Evolutionary conservation across 2,888 invertebrate species (phyloP).

Genomic region (Carcina quercana): DNA sequence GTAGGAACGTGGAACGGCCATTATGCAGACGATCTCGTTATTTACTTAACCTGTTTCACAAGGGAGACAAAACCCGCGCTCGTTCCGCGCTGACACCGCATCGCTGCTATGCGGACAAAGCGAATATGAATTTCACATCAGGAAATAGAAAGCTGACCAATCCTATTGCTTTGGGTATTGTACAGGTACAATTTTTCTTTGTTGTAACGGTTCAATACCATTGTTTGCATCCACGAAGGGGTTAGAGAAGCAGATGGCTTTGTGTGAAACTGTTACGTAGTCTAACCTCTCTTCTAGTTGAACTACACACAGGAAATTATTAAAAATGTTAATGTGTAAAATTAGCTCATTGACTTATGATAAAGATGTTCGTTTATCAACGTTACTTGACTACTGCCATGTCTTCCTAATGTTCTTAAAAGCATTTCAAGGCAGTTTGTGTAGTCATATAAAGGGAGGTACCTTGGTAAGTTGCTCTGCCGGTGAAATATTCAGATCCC

Average conservation of each 20-base stretch:
- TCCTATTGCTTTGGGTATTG: too few relatives aligned
- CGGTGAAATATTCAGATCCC: slow-evolving; percentile 67
- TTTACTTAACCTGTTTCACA: slow-evolving; percentile 62
- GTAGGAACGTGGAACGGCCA: slow-evolving; percentile 39
- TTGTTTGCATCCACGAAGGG: neutral
- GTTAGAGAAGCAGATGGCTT: too few relatives aligned
- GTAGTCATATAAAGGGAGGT: slow-evolving; percentile 51
- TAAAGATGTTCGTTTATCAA: too few relatives aligned
- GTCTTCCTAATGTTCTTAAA: too few relatives aligned
- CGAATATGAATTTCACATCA: slow-evolving; percentile 37
- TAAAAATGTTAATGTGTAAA: too few relatives aligned
- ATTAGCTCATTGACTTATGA: too few relatives aligned
- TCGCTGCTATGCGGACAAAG: slow-evolving; percentile 35
- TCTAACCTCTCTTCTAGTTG: too few relatives aligned
- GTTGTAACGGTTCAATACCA: neutral
- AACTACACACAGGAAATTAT: too few relatives aligned
- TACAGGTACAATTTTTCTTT: slow-evolving; percentile 19
- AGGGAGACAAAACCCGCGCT: slow-evolving; percentile 39
- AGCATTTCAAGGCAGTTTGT: too few relatives aligned
- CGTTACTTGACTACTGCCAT: too few relatives aligned
- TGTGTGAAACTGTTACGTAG: too few relatives aligned
- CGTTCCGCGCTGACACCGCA: slow-evolving; percentile 36
- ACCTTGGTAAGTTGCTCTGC: slow-evolving; percentile 49
- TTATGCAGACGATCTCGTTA: slow-evolving; percentile 47
- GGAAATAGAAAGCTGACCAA: slow-evolving; percentile 36